Evolutionary conservation across 2,888 invertebrate genomes (phyloP), one percentile per base, ranked within the genome.

Genomic region (Spialia ferax): DNA sequence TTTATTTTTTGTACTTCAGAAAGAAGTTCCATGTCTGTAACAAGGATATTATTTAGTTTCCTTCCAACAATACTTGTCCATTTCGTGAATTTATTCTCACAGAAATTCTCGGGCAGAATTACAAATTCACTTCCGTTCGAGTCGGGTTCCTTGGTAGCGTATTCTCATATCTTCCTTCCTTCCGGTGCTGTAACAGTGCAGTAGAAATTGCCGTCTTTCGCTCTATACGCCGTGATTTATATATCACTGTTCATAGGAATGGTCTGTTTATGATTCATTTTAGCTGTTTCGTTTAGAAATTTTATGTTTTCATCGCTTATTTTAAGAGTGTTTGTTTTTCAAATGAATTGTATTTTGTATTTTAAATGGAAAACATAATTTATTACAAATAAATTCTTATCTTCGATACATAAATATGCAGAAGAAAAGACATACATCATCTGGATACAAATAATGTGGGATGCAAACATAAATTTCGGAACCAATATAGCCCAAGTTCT

Each of bases 161-260:
- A 64, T 64, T 64, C 57, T 57, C 64, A 64, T 64, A 50, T 64
- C 65, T 70, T 70, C 52, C 68, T 68, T 71, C 70, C 63, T 66
- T 60, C 63, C 63, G 64, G 62, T 63, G 63, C 63, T 66, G 56
- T 65, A 66, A 68, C 70, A 68, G 59, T 70, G 70, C 72, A 72
- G 74, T 68, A 73, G 74, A 70, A 81, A 83, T 80, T 82, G 80
- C 80, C 75, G 80, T 80, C 80, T 83, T 82, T 81, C 79, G 80
- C 82, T 80, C 79, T 77, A 76, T 80, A 76, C 69, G 52, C 63
- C 45, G 83, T 85, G 84, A 86, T 84, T 85, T 86, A 86, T 82
- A 80, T 75, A 78, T 77, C 77, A 74, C 52, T 63, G 50, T 71
- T 76, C 74, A 75, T 77, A 79, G 80, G 77, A 77, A 66, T 54